Percentiles rank a stretch among this genome's conserved stretches.
phyloP scores from a whole-genome alignment of 2,797 vertebrate species.

The Acrossocheilus wenchowensis region DNA sequence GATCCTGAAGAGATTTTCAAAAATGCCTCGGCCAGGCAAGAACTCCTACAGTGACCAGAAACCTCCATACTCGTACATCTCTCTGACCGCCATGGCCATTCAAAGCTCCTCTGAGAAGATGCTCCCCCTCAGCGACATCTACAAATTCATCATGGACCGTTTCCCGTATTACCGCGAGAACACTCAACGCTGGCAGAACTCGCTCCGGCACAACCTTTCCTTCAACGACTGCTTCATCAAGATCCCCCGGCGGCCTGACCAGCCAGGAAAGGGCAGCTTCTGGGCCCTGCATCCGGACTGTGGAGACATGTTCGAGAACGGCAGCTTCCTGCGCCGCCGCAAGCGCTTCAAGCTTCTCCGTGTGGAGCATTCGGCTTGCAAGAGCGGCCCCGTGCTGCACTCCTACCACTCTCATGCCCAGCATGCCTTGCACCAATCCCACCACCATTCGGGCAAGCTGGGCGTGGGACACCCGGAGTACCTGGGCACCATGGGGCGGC shows the following conservation, averaged over 20 bases:
- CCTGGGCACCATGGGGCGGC: conserved; percentile 79
- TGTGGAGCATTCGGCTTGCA: conserved; percentile 80
- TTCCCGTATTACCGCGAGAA: conserved; percentile 96
- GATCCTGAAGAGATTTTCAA: conserved; percentile 14
- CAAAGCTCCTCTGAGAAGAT: conserved; percentile 93
- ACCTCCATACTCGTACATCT: conserved; percentile 94
- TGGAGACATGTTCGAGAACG: conserved; percentile 97
- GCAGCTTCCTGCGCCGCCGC: conserved; percentile 90
- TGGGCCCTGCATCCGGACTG: conserved; percentile 95
- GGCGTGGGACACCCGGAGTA: conserved; percentile 77
- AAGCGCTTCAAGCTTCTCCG: conserved; percentile 92
- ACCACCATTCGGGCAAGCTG: conserved; percentile 72
- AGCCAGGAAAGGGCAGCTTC: conserved; percentile 93
- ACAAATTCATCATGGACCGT: conserved; percentile 96
- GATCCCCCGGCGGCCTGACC: conserved; percentile 90
- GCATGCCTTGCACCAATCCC: conserved; percentile 80
- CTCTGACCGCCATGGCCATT: conserved; percentile 94
- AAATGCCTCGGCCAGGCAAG: conserved; percentile 96
- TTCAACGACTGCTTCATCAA: conserved; percentile 97
- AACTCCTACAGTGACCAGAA: conserved; percentile 97
- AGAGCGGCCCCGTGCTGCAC: conserved; percentile 87
- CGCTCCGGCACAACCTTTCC: conserved; percentile 91
- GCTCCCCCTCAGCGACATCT: conserved; percentile 94
- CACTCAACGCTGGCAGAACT: conserved; percentile 94
- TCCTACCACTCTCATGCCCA: conserved; percentile 87